Percentiles rank a stretch among this genome's conserved stretches.
Evolutionary conservation across 2,113 vertebrate genomes (phyloP).

Genomic region (Apus apus): DNA sequence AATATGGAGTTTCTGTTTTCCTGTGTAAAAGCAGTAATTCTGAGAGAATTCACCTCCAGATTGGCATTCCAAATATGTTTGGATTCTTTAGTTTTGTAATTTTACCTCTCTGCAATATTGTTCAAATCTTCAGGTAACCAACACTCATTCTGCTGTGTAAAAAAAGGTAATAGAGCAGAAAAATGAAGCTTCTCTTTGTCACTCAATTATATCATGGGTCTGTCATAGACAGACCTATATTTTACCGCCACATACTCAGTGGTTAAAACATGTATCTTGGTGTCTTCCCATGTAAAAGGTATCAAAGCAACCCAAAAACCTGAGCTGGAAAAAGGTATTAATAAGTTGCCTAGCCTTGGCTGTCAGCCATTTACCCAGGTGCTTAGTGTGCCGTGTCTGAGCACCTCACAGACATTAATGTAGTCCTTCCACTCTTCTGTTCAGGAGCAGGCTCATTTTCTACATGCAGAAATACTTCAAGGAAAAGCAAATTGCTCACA

Average conservation of each 20-base stretch:
- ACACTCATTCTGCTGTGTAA: neutral
- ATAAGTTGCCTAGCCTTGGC: neutral
- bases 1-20: conserved; percentile 13
- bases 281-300: neutral
- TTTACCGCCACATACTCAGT: neutral
- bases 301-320: neutral
- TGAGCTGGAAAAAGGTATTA: neutral
- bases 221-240: neutral
- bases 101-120: neutral
- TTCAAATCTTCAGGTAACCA: neutral
- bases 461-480: neutral
- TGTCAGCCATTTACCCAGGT: neutral
- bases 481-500: neutral
- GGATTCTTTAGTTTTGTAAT: neutral
- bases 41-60: neutral
- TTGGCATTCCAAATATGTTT: neutral
- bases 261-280: neutral
- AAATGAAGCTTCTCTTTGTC: neutral
- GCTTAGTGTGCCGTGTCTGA: neutral
- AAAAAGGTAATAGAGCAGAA: neutral
- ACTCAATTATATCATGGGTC: neutral
- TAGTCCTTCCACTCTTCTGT: neutral
- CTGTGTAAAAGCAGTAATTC: neutral
- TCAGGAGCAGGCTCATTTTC: neutral
- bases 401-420: neutral